Evolutionary conservation across 2,888 invertebrate species (phyloP).

Genomic region (Agrotis segetum): DNA sequence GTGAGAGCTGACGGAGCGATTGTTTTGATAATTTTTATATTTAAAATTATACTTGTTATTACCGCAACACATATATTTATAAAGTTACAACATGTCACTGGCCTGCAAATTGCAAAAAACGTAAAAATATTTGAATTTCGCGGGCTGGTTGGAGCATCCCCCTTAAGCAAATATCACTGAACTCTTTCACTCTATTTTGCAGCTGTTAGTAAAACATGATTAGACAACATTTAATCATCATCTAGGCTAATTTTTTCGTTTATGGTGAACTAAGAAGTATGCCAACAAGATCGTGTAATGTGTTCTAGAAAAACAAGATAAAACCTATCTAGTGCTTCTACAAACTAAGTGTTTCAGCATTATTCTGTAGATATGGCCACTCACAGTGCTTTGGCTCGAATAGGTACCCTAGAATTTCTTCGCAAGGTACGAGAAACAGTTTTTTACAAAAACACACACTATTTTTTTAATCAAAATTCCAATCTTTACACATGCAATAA

Average conservation of each 20-base stretch:
- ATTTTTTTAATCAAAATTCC: constrained; percentile 12
- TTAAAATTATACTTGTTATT: too few relatives aligned
- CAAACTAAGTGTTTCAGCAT: constrained; percentile 32
- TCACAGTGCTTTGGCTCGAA: constrained; percentile 29
- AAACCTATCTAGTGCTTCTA: constrained; percentile 21
- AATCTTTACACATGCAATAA: constrained; percentile 40
- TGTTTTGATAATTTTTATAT: too few relatives aligned
- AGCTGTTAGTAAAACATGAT: constrained; percentile 40
- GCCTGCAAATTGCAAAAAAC: too few relatives aligned
- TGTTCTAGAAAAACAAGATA: constrained; percentile 30
- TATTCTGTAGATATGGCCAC: constrained; percentile 47
- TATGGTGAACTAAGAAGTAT: constrained; percentile 3
- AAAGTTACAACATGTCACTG: too few relatives aligned
- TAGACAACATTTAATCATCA: constrained; percentile 14
- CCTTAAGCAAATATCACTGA: constrained; percentile 46
- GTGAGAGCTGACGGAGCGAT: too few relatives aligned
- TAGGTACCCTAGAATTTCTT: constrained; percentile 6
- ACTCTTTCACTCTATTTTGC: constrained; percentile 28
- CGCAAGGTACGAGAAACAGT: constrained; percentile 15
- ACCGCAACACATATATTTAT: too few relatives aligned
- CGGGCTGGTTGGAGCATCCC: too few relatives aligned
- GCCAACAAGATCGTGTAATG: constrained; percentile 7
- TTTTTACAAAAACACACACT: not conserved
- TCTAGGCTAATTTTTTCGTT: constrained; percentile 2
- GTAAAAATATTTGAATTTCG: too few relatives aligned